A percentile compares a stretch with the other conserved stretches of the same genome.
phyloP scores from a whole-genome alignment of 2,888 invertebrate genomes.

The Cephus runcator region DNA sequence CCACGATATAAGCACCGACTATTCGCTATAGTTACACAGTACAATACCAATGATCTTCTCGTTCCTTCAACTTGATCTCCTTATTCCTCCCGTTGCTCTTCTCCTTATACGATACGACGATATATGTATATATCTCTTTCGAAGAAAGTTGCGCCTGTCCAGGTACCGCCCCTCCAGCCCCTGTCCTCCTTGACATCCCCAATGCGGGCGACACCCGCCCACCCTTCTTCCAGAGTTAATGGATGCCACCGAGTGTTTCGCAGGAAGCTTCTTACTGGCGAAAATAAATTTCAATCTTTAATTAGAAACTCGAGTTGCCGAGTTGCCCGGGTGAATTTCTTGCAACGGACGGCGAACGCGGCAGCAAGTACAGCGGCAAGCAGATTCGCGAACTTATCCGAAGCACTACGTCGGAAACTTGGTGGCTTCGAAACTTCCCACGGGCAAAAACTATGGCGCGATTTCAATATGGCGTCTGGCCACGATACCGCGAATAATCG shows the following conservation, averaged over 20 bases:
- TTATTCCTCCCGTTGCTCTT: background rate
- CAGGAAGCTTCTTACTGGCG: conserved; percentile 27
- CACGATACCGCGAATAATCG: conserved; percentile 48
- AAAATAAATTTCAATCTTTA: conserved; percentile 58
- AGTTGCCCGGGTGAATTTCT: conserved; percentile 37
- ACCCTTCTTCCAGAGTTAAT: background rate
- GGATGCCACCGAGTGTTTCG: conserved; percentile 18
- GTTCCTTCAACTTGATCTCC: background rate
- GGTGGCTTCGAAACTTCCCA: conserved; percentile 42
- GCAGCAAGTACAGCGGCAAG: conserved; percentile 32
- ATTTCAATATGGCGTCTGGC: conserved; percentile 44
- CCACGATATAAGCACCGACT: background rate
- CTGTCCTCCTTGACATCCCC: background rate
- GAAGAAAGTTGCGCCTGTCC: background rate
- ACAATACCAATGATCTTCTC: background rate
- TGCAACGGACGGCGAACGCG: conserved; percentile 38
- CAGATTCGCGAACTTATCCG: conserved; percentile 52
- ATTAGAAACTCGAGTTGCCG: conserved; percentile 52
- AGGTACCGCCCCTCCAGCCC: background rate
- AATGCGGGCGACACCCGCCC: background rate
- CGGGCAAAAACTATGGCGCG: conserved; percentile 33
- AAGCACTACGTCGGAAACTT: conserved; percentile 43
- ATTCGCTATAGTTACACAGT: background rate
- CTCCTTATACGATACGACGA: too few species aligned
- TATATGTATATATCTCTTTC: background rate